These are phyloP conservation scores for Eptesicus fuscus DNA, from an alignment of 2,113 vertebrate genomes.

Conservation along the genomic window DNA sequence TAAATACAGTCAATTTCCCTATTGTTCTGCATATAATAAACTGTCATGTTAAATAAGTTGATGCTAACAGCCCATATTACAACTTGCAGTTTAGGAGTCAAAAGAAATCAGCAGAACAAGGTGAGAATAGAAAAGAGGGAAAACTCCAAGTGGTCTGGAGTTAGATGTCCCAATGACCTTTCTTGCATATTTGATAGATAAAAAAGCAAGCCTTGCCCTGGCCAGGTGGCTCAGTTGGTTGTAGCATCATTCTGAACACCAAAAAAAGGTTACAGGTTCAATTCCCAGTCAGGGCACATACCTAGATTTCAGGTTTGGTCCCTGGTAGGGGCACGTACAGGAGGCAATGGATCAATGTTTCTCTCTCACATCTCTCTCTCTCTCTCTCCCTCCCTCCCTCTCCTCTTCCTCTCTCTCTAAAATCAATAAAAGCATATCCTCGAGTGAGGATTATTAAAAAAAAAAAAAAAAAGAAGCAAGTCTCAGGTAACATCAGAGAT, in stretches of 20 bases:
- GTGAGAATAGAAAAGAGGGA: background rate
- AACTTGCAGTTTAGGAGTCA: background rate
- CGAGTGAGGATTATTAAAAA: background rate
- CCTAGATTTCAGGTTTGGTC: background rate
- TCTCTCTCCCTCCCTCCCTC: too few species aligned
- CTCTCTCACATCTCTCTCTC: background rate
- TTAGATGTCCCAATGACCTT: background rate
- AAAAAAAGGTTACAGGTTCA: background rate
- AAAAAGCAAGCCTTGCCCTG: background rate
- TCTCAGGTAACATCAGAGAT: background rate
- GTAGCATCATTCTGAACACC: background rate
- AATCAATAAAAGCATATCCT: background rate
- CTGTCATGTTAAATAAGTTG: background rate
- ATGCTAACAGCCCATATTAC: background rate
- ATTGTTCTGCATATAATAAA: background rate
- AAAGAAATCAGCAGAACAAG: background rate
- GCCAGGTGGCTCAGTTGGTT: background rate
- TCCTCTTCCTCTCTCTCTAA: background rate
- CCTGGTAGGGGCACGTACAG: background rate
- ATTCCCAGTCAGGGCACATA: background rate
- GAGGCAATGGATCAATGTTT: too few species aligned
- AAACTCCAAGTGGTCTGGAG: background rate
- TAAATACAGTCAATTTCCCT: background rate
- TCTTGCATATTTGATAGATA: background rate
- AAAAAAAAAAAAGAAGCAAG: background rate